Percentiles rank a stretch among this genome's conserved stretches.
phyloP scores from a whole-genome alignment of 2,113 vertebrate genomes.

The Smithornis capensis region DNA sequence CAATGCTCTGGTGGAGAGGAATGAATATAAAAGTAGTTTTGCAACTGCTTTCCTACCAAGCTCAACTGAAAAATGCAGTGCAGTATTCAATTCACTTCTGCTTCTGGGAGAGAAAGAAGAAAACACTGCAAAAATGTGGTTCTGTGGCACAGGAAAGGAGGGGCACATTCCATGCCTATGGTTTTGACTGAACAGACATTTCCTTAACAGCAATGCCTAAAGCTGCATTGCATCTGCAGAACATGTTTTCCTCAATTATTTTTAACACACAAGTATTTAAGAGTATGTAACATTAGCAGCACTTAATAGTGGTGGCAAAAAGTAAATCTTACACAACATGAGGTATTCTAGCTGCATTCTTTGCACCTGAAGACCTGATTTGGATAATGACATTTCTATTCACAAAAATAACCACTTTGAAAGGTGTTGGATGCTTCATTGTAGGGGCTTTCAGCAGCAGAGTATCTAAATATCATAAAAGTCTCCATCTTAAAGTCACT shows the following conservation, averaged over 20 bases:
- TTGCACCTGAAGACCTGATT: neutral
- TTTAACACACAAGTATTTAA: neutral
- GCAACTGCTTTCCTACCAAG: neutral
- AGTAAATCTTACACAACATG: fast-evolving
- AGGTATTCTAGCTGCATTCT: neutral
- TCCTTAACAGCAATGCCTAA: slow-evolving; percentile 1
- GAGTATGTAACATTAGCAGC: neutral
- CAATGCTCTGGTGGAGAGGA: neutral
- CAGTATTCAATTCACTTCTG: neutral
- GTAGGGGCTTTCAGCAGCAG: neutral
- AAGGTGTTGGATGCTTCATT: neutral
- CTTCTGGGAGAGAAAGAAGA: neutral
- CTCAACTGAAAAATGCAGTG: neutral
- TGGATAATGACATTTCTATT: neutral
- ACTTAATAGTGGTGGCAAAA: neutral
- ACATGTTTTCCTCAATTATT: neutral
- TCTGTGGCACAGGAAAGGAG: slow-evolving; percentile 46
- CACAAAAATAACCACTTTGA: neutral
- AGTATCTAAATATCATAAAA: neutral
- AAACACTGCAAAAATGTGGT: slow-evolving; percentile 10
- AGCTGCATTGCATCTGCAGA: neutral
- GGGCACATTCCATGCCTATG: slow-evolving; percentile 24
- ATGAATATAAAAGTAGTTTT: neutral
- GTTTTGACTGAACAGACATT: neutral
- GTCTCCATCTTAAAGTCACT: neutral